Evolutionary conservation across 2,888 invertebrate genomes (phyloP).

Genomic region (Philhelius pedissequus): DNA sequence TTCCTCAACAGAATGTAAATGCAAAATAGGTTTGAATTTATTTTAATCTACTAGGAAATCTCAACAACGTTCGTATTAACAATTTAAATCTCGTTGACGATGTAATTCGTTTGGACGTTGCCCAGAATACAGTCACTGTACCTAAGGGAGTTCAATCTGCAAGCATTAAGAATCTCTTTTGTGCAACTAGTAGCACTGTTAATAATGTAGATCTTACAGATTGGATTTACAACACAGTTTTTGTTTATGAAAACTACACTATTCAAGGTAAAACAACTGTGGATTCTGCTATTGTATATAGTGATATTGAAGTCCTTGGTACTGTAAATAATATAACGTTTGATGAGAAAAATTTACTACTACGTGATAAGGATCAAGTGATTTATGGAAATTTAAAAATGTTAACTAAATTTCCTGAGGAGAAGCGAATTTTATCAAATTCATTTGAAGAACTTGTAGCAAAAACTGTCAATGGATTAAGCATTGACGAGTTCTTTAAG

Average conservation of each 20-base stretch:
- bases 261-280: slow-evolving; percentile 79
- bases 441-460: slow-evolving; percentile 73
- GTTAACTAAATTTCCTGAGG: slow-evolving; percentile 69
- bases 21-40: background rate
- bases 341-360: slow-evolving; percentile 76
- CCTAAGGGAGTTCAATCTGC: slow-evolving; percentile 77
- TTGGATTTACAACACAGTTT: slow-evolving; percentile 79
- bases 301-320: slow-evolving; percentile 73
- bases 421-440: slow-evolving; percentile 72
- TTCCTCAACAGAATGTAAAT: background rate
- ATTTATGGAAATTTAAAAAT: slow-evolving; percentile 72
- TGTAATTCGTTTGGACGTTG: slow-evolving; percentile 78
- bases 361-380: slow-evolving; percentile 72
- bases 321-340: slow-evolving; percentile 78
- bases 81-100: slow-evolving; percentile 80
- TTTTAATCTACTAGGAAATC: slow-evolving; percentile 72
- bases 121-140: slow-evolving; percentile 78
- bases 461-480: slow-evolving; percentile 75
- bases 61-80: slow-evolving; percentile 79
- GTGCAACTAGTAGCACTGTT: slow-evolving; percentile 73
- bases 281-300: slow-evolving; percentile 73
- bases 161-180: slow-evolving; percentile 76
- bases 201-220: slow-evolving; percentile 79
- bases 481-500: slow-evolving; percentile 74
- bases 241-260: slow-evolving; percentile 76